phyloP scores from a whole-genome alignment of 2,113 vertebrate genomes.

The Crotalus horridus region DNA sequence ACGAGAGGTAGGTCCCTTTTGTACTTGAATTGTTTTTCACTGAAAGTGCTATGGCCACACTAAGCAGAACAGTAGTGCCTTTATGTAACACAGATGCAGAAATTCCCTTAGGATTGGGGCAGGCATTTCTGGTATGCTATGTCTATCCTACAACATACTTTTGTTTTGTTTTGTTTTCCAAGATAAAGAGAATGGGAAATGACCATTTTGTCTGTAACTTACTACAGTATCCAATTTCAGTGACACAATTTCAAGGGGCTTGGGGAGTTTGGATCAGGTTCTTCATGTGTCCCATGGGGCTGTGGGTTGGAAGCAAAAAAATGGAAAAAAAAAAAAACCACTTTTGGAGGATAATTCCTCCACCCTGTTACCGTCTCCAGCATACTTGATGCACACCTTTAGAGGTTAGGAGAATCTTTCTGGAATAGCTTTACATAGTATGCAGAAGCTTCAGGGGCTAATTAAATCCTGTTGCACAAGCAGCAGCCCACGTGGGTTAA shows the following conservation, averaged over 20 bases:
- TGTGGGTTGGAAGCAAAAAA: not conserved
- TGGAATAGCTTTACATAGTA: not conserved
- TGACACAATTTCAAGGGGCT: not conserved
- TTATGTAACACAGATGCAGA: not conserved
- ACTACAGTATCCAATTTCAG: not conserved
- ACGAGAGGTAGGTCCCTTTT: not conserved
- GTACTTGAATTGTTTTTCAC: not conserved
- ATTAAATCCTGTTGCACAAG: not conserved
- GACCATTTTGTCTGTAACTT: not conserved
- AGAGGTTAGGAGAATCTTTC: not conserved
- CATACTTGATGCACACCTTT: not conserved
- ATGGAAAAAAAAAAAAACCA: not conserved
- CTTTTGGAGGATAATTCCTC: not conserved
- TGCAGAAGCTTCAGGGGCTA: not conserved
- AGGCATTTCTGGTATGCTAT: not conserved
- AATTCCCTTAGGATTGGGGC: not conserved
- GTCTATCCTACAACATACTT: not conserved
- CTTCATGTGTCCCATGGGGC: not conserved
- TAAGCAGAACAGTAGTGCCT: not conserved
- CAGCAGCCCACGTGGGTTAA: not conserved
- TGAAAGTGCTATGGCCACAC: not conserved
- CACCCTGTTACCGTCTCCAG: not conserved
- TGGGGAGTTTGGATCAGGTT: not conserved
- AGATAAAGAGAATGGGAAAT: not conserved
- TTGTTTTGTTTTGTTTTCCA: not conserved